Evolutionary conservation across 53 echinoderm and acorn worm species (phyloP), one percentile per base, ranked within the genome.

Genomic region (Luidia sarsii): DNA sequence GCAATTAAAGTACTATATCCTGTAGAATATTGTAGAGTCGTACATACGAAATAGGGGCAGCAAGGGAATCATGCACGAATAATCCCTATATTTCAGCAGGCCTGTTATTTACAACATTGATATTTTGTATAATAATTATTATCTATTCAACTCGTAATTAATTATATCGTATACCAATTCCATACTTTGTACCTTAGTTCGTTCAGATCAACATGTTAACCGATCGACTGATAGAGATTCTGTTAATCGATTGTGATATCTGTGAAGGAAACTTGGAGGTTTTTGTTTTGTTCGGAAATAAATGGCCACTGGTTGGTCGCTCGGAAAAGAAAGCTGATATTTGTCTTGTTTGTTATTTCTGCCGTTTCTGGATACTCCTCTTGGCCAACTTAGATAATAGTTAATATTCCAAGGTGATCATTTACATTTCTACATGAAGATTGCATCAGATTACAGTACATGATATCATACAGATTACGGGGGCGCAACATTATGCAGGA

Each of bases 301-400:
- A 77, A 72, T 36, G 77, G 48, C 77, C 61, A 77, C 77, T 45
- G 77, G 77, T 20, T 77, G 77, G 77, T 77, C 61, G 27, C 54
- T 32, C 22, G 33, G 57, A 61, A 77, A 60, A 7, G 41, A 41
- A 41, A 41, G 11, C 41, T 41, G 41, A 41, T 41, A 41, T 7
- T 41, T 41, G 11, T 41, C 41, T n/a, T n/a, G n/a, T n/a, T n/a
- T n/a, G n/a, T n/a, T n/a, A n/a, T n/a, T n/a, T n/a, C n/a, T n/a
- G n/a, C n/a, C n/a, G n/a, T n/a, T n/a, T n/a, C n/a, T n/a, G n/a
- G n/a, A n/a, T n/a, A n/a, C n/a, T n/a, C n/a, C n/a, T n/a, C n/a
- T n/a, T n/a, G n/a, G n/a, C n/a, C n/a, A n/a, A n/a, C n/a, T n/a
- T n/a, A n/a, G n/a, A n/a, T n/a, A n/a, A n/a, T n/a, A n/a, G n/a